These are phyloP conservation scores for Squalus acanthias DNA, from an alignment of 2,797 vertebrate genomes.

Conservation along the genomic window DNA sequence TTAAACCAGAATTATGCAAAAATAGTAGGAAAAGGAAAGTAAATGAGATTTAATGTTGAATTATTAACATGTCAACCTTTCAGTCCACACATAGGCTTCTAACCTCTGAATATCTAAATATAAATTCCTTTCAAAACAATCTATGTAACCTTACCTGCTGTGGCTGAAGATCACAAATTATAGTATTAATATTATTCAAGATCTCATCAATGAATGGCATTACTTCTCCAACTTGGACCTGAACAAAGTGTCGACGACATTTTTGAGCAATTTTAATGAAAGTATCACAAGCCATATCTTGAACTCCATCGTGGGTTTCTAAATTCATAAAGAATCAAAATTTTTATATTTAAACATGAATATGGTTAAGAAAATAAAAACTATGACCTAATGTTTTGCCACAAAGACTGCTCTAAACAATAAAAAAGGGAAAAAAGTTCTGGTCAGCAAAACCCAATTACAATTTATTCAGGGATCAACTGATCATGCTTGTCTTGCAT, in stretches of 20 bases:
- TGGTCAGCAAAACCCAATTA: neutral
- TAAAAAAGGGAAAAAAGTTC: neutral
- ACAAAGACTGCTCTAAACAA: neutral
- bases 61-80: neutral
- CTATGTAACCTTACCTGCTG: constrained; percentile 73
- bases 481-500: neutral
- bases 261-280: constrained; percentile 99
- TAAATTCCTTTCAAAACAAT: neutral
- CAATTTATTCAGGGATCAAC: constrained; percentile 10
- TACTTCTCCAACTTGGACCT: constrained; percentile 97
- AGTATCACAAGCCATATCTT: constrained; percentile 98
- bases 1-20: neutral
- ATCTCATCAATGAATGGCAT: constrained; percentile 99
- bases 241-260: constrained; percentile 93
- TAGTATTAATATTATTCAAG: constrained; percentile 97
- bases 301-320: constrained; percentile 98
- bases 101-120: neutral
- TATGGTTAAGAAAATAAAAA: neutral
- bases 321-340: constrained; percentile 39
- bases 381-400: neutral
- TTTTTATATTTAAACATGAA: neutral
- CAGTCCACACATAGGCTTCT: neutral
- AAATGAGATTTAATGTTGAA: neutral
- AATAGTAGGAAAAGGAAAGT: neutral
- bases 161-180: constrained; percentile 97